Evolutionary conservation across 2,888 invertebrate genomes (phyloP), one percentile per base, ranked within the genome.

Genomic region (Eupelmus urozonus): DNA sequence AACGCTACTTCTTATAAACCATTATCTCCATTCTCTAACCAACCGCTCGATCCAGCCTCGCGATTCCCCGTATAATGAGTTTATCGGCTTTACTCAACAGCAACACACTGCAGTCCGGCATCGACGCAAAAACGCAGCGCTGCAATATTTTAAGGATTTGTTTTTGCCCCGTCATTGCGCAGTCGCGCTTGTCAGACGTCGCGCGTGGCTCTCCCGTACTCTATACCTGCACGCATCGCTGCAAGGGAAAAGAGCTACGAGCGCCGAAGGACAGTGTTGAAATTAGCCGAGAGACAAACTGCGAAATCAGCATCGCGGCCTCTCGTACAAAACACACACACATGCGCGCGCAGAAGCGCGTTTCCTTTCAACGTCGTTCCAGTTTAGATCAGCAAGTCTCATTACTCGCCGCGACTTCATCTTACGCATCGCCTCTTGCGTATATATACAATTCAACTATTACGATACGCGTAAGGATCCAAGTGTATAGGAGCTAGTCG

Each of bases 121-220:
- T 34, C 34, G 3, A 34, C 34, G 34, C n/a, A 65, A 70, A 60
- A 70, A 72, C 51, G 18, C 23, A 27, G 20, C 23, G 40, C 27
- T n/a, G 29, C n/a, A 65, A 74, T 75, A 67, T 49, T 74, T 75
- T 60, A 42, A 74, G 66, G 66, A 66, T 51, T 66, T 27, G 60
- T 75, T 75, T 75, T 75, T 67, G 66, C 40, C 51, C n/a, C 23
- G 66, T 66, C 51, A 66, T 75, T 67, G 75, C 60, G 53, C 53
- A 16, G n/a, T 51, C 27, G 51, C 13, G 27, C 67, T 29, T 40
- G 49, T 40, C 51, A 49, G 71, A 34, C 42, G 60, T 71, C 45
- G 67, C 25, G n/a, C n/a, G n/a, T n/a, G n/a, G n/a, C n/a, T n/a
- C n/a, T n/a, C n/a, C n/a, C n/a, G 3, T 5, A 29, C 29, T 7